Percentiles rank a stretch among this genome's conserved stretches.
Conservation (phyloP, 2,888 invertebrate species). For the Liodrosophila aerea region DNA sequence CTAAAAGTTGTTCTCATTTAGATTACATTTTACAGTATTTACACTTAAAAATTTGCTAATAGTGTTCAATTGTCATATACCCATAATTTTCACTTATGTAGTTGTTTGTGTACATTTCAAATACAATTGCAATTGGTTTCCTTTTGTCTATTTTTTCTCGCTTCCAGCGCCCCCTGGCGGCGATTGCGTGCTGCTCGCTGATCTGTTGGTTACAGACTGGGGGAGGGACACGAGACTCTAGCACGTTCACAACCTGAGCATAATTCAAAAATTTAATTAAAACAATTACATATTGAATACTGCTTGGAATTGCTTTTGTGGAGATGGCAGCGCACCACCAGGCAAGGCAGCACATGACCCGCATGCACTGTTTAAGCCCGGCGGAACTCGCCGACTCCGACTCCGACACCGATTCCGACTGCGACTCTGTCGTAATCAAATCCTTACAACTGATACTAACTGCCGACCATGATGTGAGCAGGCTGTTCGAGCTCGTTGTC, state of each 20-base stretch:
- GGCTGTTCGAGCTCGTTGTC: conserved; percentile 84
- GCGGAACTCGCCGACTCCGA: not conserved
- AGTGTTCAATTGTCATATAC: conserved; percentile 61
- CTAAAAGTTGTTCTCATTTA: conserved; percentile 51
- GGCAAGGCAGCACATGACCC: conserved; percentile 41
- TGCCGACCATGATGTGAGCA: conserved; percentile 84
- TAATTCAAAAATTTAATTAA: conserved; percentile 52
- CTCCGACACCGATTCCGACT: not conserved
- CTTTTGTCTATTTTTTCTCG: conserved; percentile 22
- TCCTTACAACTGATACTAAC: conserved; percentile 82
- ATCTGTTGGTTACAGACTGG: not conserved
- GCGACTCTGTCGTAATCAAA: conserved; percentile 10
- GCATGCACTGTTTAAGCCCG: conserved; percentile 43
- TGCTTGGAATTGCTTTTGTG: conserved; percentile 58
- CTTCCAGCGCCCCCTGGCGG: conserved; percentile 35
- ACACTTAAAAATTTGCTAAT: conserved; percentile 76
- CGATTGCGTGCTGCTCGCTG: conserved; percentile 26
- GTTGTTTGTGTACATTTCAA: conserved; percentile 25
- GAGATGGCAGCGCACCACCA: conserved; percentile 20
- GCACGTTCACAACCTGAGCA: conserved; percentile 82
- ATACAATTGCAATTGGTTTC: conserved; percentile 57
- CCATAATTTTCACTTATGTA: conserved; percentile 19
- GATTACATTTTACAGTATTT: conserved; percentile 66
- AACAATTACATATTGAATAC: conserved; percentile 55
- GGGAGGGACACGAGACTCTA: conserved; percentile 13